Evolutionary conservation across 2,113 vertebrate species (phyloP).

Genomic region (Cepphus grylle): DNA sequence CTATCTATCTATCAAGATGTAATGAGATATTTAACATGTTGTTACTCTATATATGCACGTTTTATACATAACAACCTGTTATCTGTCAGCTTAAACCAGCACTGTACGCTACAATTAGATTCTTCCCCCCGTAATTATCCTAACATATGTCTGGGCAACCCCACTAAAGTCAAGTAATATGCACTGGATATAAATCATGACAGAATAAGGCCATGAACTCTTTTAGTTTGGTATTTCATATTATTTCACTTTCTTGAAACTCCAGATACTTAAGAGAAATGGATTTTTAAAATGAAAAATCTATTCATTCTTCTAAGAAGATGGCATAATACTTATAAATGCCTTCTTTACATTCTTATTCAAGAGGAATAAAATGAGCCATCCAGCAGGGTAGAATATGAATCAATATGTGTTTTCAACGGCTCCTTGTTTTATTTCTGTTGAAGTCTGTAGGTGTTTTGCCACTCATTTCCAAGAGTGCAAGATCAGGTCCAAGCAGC

Average conservation of each 20-base stretch:
- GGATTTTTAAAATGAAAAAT: conserved; percentile 33
- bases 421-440: not conserved
- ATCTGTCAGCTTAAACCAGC: conserved; percentile 8
- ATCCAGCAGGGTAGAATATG: not conserved
- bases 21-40: conserved; percentile 58
- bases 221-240: not conserved
- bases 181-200: not conserved
- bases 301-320: not conserved
- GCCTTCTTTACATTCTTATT: not conserved
- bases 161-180: not conserved
- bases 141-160: conserved; percentile 1
- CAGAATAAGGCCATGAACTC: conserved; percentile 12
- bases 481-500: not conserved
- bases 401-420: not conserved
- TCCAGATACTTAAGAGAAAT: not conserved
- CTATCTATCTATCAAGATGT: conserved; percentile 44
- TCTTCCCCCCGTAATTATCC: not conserved
- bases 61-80: conserved; percentile 61
- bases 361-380: not conserved
- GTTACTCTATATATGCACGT: conserved; percentile 10
- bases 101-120: conserved; percentile 1
- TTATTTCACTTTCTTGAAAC: not conserved
- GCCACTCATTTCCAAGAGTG: not conserved
- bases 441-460: not conserved
- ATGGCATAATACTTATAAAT: not conserved